Base-by-base conservation (phyloP, 2,888 invertebrate species). In the Erebia ligea region DNA sequence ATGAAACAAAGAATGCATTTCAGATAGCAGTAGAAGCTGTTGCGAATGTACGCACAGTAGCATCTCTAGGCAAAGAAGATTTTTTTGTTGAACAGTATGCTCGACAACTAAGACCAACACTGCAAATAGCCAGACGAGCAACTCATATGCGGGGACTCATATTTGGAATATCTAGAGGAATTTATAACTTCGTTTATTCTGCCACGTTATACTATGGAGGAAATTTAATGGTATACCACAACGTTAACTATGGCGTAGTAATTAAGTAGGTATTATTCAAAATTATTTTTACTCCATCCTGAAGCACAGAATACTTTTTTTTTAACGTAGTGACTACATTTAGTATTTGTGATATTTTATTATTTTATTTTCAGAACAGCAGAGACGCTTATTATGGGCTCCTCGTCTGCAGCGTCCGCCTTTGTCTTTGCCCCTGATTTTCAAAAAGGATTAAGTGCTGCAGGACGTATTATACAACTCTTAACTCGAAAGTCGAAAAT, bases 381-480 rank as follows among this genome's bases (percentile, higher is more conserved):
- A 0, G 96, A 97, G 87, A 95, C 96, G 0, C 86, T 96, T 11
- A 92, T 96, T 45, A 95, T 95, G 94, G 96, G 96, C 10, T 95
- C 96, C 0, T 94, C 95, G 15, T 95, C 96, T 17, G 95, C 96
- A 54, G 96, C 95, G 9, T 94, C 94, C 76, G 94, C 94, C 0
- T 94, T 96, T 67, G 95, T 95, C 0, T 97, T 96, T 85, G 96
- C 97, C 0, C 97, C 97, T 1, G 97, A 97, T 84, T 96, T 97
- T 89, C 96, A 96, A 79, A 97, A 97, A 87, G 97, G 96, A 52
- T 92, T 97, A 56, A 91, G 94, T 58, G 96, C 97, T 0, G 96
- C 97, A 4, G 94, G 94, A 9, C 94, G 95, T 67, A 95, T 97
- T 72, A 95, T 96, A 75, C 84, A 92, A 11, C 86, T 97, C 52